These are phyloP conservation scores for Autographa gamma DNA, from an alignment of 2,888 invertebrate genomes.

Conservation along the genomic window DNA sequence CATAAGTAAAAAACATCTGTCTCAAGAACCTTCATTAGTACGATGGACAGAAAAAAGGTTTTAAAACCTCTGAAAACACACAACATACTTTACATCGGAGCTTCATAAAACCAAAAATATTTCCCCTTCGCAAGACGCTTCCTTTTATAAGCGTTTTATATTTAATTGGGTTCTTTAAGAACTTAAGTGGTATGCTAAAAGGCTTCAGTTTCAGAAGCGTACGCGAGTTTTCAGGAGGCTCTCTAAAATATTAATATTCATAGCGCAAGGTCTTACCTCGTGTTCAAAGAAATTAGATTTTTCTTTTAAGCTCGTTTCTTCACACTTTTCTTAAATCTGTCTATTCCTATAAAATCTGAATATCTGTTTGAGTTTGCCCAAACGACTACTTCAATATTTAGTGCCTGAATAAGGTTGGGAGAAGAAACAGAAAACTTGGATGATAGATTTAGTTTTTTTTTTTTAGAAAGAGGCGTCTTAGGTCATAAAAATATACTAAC, in stretches of 20 bases:
- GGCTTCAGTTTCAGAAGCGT: slow-evolving; percentile 41
- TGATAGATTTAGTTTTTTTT: too few species aligned
- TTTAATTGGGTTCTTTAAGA: slow-evolving; percentile 58
- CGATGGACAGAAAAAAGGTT: neutral
- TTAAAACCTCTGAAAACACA: neutral
- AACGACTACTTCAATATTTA: too few species aligned
- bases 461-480: too few species aligned
- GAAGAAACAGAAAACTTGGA: too few species aligned
- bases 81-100: neutral
- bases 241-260: slow-evolving; percentile 57
- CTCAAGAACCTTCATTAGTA: slow-evolving; percentile 2
- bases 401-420: too few species aligned
- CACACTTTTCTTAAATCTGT: neutral
- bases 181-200: slow-evolving; percentile 52
- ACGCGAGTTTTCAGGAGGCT: slow-evolving; percentile 28
- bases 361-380: neutral
- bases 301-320: slow-evolving; percentile 26
- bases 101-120: slow-evolving; percentile 21
- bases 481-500: too few species aligned
- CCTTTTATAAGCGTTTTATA: slow-evolving; percentile 45
- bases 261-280: slow-evolving; percentile 41
- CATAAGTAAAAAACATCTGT: neutral
- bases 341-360: neutral
- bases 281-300: slow-evolving; percentile 44
- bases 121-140: slow-evolving; percentile 20